Evolutionary conservation across 2,888 invertebrate genomes (phyloP), one percentile per base, ranked within the genome.

Genomic region (Phalera bucephala): DNA sequence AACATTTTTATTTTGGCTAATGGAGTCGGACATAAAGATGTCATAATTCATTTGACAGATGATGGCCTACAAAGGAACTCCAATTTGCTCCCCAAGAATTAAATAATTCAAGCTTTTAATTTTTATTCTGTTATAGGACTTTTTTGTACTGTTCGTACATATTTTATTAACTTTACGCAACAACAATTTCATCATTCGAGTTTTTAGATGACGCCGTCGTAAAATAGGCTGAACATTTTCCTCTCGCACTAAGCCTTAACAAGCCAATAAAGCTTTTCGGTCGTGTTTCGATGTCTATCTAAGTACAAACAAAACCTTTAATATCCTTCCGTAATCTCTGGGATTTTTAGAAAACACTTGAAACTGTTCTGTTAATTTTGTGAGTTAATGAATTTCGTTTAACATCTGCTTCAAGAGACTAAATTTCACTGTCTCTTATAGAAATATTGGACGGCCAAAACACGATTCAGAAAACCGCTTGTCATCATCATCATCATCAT

Each of bases 1-100:
- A 55, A 61, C 52, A 54, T 64, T 72, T 60, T 71, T 72, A 65
- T 69, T 71, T n/a, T 57, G 54, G 62, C 69, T 75, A 76, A 79
- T 75, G 72, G 73, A 68, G 61, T 57, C 60, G 55, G 61, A 63
- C 67, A 57, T 67, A 69, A 69, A 71, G 70, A 69, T 68, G 72
- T 69, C 73, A 71, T 65, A 72, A 72, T 71, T 75, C 62, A 72
- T 78, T 75, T 75, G 74, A 78, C 73, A 75, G 72, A 64, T 70
- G 77, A 74, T 65, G 68, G 56, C 65, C 64, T 64, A 63, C 58
- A 64, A 67, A 66, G 62, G 53, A 63, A 66, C 62, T 68, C 61
- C 59, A 72, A 72, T 68, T 75, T 69, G 60, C 62, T 68, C 47
- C 54, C 37, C 52, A 51, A 41, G 58, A 73, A 64, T 69, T 64